Conservation (phyloP, 2,113 vertebrate genomes). For the Poeciliopsis prolifica region DNA sequence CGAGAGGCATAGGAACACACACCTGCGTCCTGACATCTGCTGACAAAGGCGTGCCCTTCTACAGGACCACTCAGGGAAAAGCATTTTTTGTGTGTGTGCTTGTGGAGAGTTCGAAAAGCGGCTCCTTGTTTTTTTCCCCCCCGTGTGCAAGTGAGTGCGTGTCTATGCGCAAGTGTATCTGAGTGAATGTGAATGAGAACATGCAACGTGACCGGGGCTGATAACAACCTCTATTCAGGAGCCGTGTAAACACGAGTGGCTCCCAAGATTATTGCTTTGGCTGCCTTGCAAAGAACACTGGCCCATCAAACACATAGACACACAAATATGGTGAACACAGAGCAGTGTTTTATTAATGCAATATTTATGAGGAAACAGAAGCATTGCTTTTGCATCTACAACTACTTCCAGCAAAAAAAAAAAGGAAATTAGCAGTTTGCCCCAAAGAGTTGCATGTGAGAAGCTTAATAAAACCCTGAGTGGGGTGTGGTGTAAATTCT, state of each 20-base stretch:
- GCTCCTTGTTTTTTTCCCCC: constrained; percentile 44
- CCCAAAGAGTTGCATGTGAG: constrained; percentile 45
- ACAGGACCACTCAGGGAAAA: constrained; percentile 61
- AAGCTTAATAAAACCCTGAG: constrained; percentile 41
- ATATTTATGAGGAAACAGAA: constrained; percentile 30
- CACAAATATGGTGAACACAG: constrained; percentile 5
- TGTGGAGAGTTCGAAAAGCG: constrained; percentile 40
- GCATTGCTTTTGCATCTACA: constrained; percentile 36
- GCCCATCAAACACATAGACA: constrained; percentile 40
- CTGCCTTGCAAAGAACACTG: constrained; percentile 58
- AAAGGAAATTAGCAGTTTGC: constrained; percentile 62
- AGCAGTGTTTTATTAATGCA: constrained; percentile 20
- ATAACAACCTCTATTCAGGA: constrained; percentile 73
- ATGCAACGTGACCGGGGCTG: constrained; percentile 74
- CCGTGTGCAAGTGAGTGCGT: constrained; percentile 14
- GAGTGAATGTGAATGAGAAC: constrained; percentile 68
- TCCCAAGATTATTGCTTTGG: constrained; percentile 73
- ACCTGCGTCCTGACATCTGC: constrained; percentile 80
- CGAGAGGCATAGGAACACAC: constrained; percentile 71
- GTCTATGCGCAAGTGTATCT: constrained; percentile 58
- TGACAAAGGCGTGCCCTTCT: constrained; percentile 79
- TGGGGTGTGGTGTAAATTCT: constrained; percentile 67
- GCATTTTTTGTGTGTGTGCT: constrained; percentile 15
- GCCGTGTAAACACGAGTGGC: constrained; percentile 67
- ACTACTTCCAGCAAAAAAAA: constrained; percentile 34